Evolutionary conservation across 2,113 vertebrate genomes (phyloP).

Genomic region (Gymnocephalus cernua): DNA sequence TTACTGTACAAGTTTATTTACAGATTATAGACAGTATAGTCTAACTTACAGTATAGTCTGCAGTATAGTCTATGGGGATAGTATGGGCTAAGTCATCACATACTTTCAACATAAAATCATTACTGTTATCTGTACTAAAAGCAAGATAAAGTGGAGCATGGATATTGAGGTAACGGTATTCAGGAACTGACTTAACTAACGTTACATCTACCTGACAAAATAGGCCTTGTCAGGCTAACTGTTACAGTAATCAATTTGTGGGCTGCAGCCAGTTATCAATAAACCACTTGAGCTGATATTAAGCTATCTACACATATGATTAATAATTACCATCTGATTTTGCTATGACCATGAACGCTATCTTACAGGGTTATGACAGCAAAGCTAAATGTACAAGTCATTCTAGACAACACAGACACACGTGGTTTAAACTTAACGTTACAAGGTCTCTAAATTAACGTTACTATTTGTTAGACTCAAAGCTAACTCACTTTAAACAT

Average conservation of each 20-base stretch:
- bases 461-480: too few species aligned
- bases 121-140: not conserved
- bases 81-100: not conserved
- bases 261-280: not conserved
- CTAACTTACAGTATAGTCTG: not conserved
- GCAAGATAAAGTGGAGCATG: not conserved
- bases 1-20: not conserved
- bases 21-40: not conserved
- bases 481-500: not conserved
- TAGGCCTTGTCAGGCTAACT: not conserved
- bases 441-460: not conserved
- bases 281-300: not conserved
- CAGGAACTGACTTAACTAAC: too few species aligned
- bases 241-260: not conserved
- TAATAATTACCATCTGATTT: too few species aligned
- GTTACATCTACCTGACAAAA: not conserved
- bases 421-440: slow-evolving; percentile 42
- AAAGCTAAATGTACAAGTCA: not conserved
- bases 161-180: not conserved
- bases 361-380: not conserved
- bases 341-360: not conserved
- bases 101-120: not conserved
- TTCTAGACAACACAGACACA: slow-evolving; percentile 39
- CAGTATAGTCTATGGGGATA: not conserved
- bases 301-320: not conserved